Evolutionary conservation across 2,888 invertebrate species (phyloP).

Genomic region (Campoplex capitator): DNA sequence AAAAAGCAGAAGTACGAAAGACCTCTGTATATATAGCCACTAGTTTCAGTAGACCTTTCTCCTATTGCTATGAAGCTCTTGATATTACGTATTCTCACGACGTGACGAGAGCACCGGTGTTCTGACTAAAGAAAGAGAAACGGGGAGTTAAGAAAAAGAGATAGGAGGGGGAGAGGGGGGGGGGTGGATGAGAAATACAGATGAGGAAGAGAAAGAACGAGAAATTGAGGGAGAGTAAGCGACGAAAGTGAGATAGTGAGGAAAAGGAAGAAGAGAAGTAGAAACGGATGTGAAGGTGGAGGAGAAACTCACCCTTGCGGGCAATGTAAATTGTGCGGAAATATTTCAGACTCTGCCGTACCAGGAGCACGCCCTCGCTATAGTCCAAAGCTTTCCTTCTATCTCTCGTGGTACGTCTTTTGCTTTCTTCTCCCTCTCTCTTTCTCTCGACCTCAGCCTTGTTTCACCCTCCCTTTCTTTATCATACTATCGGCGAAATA

Average conservation of each 20-base stretch:
- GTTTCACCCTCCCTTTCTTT: slow-evolving; percentile 67
- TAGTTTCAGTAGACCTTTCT: slow-evolving; percentile 24
- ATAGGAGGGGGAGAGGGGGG: not conserved
- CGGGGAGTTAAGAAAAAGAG: not conserved
- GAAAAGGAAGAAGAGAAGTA: slow-evolving; percentile 58
- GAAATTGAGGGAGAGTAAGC: slow-evolving; percentile 54
- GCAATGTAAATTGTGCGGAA: slow-evolving; percentile 79
- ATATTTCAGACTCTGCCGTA: slow-evolving; percentile 76
- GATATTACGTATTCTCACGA: slow-evolving; percentile 78
- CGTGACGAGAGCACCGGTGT: slow-evolving; percentile 70
- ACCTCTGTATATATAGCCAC: slow-evolving; percentile 54
- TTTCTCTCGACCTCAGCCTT: slow-evolving; percentile 26
- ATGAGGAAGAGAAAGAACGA: slow-evolving; percentile 54
- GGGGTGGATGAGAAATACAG: slow-evolving; percentile 15
- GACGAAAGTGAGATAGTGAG: slow-evolving; percentile 47
- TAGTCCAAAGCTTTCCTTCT: slow-evolving; percentile 31
- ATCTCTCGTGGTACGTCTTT: slow-evolving; percentile 43
- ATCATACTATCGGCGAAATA: slow-evolving; percentile 77
- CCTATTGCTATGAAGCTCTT: slow-evolving; percentile 42
- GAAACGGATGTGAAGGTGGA: slow-evolving; percentile 61
- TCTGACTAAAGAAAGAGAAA: slow-evolving; percentile 30
- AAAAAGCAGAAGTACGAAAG: slow-evolving; percentile 38
- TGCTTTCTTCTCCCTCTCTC: slow-evolving; percentile 40
- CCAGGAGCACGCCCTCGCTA: slow-evolving; percentile 52
- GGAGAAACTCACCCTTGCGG: slow-evolving; percentile 71